Conservation (phyloP, 1,140 invertebrate genomes). For the Anastrepha obliqua region DNA sequence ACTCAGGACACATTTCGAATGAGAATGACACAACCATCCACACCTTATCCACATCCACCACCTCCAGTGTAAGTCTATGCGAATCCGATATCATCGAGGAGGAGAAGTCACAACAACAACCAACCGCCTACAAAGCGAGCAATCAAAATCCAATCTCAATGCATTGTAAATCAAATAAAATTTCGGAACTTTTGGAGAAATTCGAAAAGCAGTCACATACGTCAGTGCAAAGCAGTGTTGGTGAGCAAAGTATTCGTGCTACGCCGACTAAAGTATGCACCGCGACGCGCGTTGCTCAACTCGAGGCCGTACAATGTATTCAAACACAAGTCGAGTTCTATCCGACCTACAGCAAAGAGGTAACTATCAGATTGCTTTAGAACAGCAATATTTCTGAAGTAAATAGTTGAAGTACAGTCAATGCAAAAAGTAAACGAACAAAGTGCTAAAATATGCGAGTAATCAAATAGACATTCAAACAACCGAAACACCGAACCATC, state of each 20-base stretch:
- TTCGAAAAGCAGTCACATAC: constrained; percentile 62
- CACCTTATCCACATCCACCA: constrained; percentile 31
- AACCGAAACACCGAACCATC: neutral
- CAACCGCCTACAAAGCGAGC: constrained; percentile 2
- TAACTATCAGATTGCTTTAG: constrained; percentile 69
- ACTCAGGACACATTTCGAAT: constrained; percentile 86
- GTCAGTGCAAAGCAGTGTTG: neutral
- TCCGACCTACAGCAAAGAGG: constrained; percentile 73
- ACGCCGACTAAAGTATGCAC: constrained; percentile 53
- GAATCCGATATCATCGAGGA: constrained; percentile 63
- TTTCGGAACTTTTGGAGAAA: constrained; percentile 66
- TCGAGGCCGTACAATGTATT: constrained; percentile 69
- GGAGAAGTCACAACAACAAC: constrained; percentile 18
- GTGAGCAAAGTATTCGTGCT: neutral
- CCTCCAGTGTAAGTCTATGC: constrained; percentile 64
- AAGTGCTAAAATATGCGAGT: neutral
- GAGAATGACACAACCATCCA: constrained; percentile 75
- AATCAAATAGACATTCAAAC: neutral
- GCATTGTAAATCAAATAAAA: constrained; percentile 62
- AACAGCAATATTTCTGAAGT: neutral
- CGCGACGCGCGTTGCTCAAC: constrained; percentile 64
- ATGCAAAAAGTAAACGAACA: neutral
- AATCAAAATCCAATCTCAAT: neutral
- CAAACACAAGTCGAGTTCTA: constrained; percentile 71
- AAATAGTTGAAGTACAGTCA: neutral